Evolutionary conservation across 1,140 invertebrate species (phyloP).

Genomic region (Delia radicum): DNA sequence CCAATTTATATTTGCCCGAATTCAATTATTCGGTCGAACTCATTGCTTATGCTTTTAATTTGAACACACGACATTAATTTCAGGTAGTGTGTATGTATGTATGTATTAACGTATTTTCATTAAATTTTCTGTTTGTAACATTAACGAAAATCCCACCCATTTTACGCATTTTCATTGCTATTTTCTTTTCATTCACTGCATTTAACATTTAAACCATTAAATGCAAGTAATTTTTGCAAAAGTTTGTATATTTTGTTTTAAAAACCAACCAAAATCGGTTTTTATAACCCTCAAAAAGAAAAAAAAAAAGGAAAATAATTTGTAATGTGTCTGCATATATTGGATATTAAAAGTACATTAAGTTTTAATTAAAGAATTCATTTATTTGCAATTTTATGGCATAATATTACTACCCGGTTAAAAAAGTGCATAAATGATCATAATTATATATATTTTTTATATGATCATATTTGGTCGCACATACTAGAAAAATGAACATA

Average conservation of each 20-base stretch:
- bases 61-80: slow-evolving; percentile 8
- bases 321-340: background rate
- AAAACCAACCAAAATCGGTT: background rate
- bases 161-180: slow-evolving; percentile 9
- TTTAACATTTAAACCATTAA: slow-evolving; percentile 18
- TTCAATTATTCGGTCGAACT: no score
- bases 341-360: slow-evolving; percentile 16
- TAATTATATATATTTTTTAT: no score
- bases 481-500: no score
- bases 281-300: background rate
- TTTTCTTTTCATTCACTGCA: background rate
- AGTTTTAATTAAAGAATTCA: slow-evolving; percentile 22
- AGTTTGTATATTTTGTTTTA: background rate
- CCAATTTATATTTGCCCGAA: no score
- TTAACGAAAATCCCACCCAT: background rate
- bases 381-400: background rate
- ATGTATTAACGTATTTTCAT: background rate
- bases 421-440: no score
- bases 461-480: no score
- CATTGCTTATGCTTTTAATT: background rate
- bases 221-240: slow-evolving; percentile 12
- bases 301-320: background rate
- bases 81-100: background rate
- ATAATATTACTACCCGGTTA: no score
- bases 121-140: slow-evolving; percentile 6